These are phyloP conservation scores for Drosophila yooni DNA, from an alignment of 2,888 invertebrate genomes.

Conservation along the genomic window DNA sequence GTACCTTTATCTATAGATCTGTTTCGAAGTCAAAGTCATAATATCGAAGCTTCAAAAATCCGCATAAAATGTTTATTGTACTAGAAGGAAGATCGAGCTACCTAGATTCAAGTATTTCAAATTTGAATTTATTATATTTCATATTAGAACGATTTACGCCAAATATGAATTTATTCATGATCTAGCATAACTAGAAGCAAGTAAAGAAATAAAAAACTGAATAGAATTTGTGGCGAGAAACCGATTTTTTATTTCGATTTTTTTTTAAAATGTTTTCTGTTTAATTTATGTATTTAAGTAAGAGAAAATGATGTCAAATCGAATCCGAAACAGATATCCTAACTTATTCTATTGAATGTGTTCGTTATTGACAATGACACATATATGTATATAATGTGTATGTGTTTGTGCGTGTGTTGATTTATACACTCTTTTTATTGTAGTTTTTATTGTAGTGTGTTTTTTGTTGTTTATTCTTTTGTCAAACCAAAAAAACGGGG, in stretches of 20 bases:
- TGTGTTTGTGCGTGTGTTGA: conserved; percentile 25
- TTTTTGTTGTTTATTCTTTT: conserved; percentile 6
- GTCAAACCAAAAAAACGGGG: conserved; percentile 49
- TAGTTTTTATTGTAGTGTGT: conserved; percentile 12
- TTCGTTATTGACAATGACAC: conserved; percentile 33
- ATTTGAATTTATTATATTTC: background rate
- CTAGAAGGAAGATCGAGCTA: background rate
- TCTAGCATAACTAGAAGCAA: background rate
- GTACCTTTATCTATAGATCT: background rate
- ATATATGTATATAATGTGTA: conserved; percentile 14
- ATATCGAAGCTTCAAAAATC: background rate
- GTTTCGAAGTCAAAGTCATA: background rate
- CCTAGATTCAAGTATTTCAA: background rate
- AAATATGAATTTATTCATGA: background rate
- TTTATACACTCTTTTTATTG: conserved; percentile 13
- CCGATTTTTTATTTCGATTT: background rate
- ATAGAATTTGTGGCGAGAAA: background rate
- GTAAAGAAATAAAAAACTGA: background rate
- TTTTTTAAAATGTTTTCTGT: background rate
- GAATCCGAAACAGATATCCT: conserved; percentile 1
- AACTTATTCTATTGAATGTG: conserved; percentile 1
- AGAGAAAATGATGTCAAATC: background rate
- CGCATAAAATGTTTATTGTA: background rate
- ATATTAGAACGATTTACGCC: too few relatives aligned
- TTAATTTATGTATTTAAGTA: background rate